phyloP scores from a whole-genome alignment of 1,140 invertebrate species.

The Caenorhabditis elegans region WBcel235 BX284602.5:15258501-15259000 shows the following conservation, averaged over 20 bases:
- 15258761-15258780: neutral
- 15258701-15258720: neutral
- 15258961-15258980: slow-evolving; percentile 14
- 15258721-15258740: slow-evolving; percentile 17
- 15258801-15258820: neutral
- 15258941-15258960: neutral
- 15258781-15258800: neutral
- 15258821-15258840: neutral
- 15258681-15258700: too few relatives aligned
- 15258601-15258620: too few relatives aligned
- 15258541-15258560: too few relatives aligned
- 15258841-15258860: neutral
- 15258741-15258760: slow-evolving; percentile 29
- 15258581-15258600: too few relatives aligned
- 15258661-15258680: too few relatives aligned
- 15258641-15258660: too few relatives aligned
- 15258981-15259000: neutral
- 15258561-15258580: too few relatives aligned
- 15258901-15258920: slow-evolving; percentile 18
- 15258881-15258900: slow-evolving; percentile 28
- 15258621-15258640: too few relatives aligned
- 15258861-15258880: neutral
- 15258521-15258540: too few relatives aligned
- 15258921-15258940: neutral
- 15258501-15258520: too few relatives aligned